Percentiles rank a stretch among this genome's conserved stretches.
Conservation (phyloP, 2,797 vertebrate species). For the Scolopax bukidnonensis region DNA sequence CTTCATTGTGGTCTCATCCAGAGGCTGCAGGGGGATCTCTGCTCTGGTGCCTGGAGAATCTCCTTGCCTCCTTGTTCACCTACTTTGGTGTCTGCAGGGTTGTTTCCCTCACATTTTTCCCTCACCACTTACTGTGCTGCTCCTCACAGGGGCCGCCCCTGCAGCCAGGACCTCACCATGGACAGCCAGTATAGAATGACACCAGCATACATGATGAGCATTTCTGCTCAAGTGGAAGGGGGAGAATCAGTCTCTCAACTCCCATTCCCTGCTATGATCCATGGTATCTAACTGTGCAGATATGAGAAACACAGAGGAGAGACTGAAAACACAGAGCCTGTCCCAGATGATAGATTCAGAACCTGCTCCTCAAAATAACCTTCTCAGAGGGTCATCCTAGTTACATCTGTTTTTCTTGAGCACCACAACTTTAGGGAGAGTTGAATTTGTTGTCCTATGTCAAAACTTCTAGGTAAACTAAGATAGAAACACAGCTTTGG, state of each 20-base stretch:
- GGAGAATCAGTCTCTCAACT: not conserved
- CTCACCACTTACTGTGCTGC: not conserved
- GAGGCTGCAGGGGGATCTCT: not conserved
- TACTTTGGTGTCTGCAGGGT: not conserved
- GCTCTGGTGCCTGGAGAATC: not conserved
- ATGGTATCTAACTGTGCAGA: not conserved
- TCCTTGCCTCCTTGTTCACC: not conserved
- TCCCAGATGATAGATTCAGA: not conserved
- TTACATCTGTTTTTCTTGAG: not conserved
- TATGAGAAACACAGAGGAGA: not conserved
- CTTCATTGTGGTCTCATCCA: not conserved
- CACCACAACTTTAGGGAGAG: not conserved
- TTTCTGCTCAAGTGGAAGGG: not conserved
- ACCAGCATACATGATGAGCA: accelerated
- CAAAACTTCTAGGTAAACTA: not conserved
- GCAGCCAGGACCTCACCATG: not conserved
- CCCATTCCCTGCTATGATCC: not conserved
- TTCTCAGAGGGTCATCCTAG: not conserved
- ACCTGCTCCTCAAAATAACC: not conserved
- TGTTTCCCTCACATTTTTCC: not conserved
- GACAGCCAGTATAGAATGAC: not conserved
- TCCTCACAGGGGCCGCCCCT: accelerated
- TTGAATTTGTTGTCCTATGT: not conserved
- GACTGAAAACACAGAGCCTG: not conserved
- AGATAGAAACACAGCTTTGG: not conserved